Evolutionary conservation across 2,113 vertebrate genomes (phyloP), one percentile per base, ranked within the genome.

Genomic region (Oplegnathus fasciatus): DNA sequence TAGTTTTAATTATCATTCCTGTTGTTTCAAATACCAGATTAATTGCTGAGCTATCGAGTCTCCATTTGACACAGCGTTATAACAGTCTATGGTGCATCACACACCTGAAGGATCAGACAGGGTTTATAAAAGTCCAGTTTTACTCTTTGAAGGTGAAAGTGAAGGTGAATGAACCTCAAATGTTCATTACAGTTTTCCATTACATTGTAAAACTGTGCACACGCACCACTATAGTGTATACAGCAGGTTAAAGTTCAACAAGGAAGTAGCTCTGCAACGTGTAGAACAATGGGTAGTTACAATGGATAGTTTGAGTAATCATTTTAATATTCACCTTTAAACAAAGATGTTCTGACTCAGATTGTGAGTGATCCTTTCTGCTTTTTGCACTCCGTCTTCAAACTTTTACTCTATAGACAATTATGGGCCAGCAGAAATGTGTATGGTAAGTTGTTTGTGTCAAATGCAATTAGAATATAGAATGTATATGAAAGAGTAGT

Each of bases 171-270:
- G 32, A 71, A 72, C 30, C 34, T 71, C 17, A 50, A 79, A 22
- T 6, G 2, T 15, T 7, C 15, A 24, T 34, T 6, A 28, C n/a
- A 44, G 17, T 76, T 54, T 30, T 54, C 10, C 57, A 80, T 28
- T 72, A 70, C 28, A 70, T 22, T 61, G 44, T 60, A 40, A 71
- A 74, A 81, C 50, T 7, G 26, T 52, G 46, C 55, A n/a, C 20
- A 9, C 1, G 14, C 20, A 52, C 20, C 65, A 13, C 44, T 42
- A 18, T 22, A 46, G 37, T 34, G 50, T 76, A 30, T 62, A 26
- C 2, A 70, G 18, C 26, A 9, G 48, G 40, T 61, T 20, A 48
- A 30, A 65, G 37, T 72, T 79, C 5, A 78, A 65, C 22, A 10
- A 37, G 13, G 54, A 80, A 76, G 26, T 61, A 54, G 18, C 37